Evolutionary conservation across 2,888 invertebrate genomes (phyloP).

Genomic region (Campaea margaritaria): DNA sequence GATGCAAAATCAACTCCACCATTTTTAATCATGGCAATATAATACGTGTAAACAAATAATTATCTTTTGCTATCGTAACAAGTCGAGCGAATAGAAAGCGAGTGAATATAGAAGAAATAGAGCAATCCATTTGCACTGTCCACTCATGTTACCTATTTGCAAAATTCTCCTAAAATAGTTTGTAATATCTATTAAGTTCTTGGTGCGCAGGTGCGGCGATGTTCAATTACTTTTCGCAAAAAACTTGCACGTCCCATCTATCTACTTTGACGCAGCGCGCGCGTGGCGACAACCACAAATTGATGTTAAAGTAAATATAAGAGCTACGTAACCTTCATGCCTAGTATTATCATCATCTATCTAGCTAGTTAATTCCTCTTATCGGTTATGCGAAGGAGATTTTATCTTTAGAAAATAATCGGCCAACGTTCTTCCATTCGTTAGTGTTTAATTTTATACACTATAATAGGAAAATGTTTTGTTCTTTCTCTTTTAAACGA

Average conservation of each 20-base stretch:
- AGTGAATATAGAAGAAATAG: too few species aligned
- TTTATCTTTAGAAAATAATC: too few species aligned
- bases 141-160: too few species aligned
- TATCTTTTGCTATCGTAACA: too few species aligned
- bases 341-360: too few species aligned
- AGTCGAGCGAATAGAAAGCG: too few species aligned
- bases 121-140: too few species aligned
- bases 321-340: neutral
- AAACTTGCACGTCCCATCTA: conserved; percentile 30
- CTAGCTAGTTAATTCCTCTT: neutral
- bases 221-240: conserved; percentile 31
- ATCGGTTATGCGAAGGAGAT: neutral
- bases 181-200: conserved; percentile 21
- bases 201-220: conserved; percentile 14
- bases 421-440: neutral
- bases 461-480: neutral
- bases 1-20: too few species aligned
- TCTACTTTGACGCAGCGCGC: conserved; percentile 17
- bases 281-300: conserved; percentile 17
- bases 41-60: too few species aligned
- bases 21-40: too few species aligned
- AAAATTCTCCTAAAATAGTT: conserved; percentile 1
- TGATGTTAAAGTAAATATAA: conserved; percentile 20
- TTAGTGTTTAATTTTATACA: neutral
- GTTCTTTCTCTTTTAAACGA: neutral